phyloP scores from a whole-genome alignment of 2,888 invertebrate species.

The Macaria notata region DNA sequence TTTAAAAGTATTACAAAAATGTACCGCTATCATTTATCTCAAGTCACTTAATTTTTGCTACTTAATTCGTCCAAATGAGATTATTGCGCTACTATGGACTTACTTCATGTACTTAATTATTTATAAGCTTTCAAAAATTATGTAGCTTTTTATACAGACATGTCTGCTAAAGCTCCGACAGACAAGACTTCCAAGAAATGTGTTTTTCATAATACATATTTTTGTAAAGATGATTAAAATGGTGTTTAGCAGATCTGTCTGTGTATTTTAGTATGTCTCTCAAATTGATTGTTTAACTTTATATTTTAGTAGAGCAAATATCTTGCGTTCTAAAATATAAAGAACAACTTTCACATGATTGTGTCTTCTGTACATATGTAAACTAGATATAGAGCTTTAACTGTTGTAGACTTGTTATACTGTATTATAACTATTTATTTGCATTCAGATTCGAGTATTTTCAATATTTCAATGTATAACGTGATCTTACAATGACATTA shows the following conservation, averaged over 20 bases:
- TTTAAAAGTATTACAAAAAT: too few relatives aligned
- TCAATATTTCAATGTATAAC: conserved; percentile 13
- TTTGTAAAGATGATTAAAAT: too few relatives aligned
- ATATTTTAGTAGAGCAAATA: neutral
- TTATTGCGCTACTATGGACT: conserved; percentile 55
- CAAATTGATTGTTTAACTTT: too few relatives aligned
- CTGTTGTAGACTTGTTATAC: conserved; percentile 64
- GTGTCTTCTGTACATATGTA: conserved; percentile 73
- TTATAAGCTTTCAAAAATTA: conserved; percentile 59
- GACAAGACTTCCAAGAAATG: too few relatives aligned
- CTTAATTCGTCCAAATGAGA: conserved; percentile 70
- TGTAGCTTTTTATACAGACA: conserved; percentile 31
- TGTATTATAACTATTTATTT: conserved; percentile 56
- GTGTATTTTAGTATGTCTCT: too few relatives aligned
- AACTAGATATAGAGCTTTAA: conserved; percentile 77
- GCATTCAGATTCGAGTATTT: conserved; percentile 33
- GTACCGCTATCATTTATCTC: too few relatives aligned
- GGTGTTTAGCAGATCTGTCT: too few relatives aligned
- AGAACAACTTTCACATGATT: conserved; percentile 40
- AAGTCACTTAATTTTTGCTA: conserved; percentile 12
- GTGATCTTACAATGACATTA: conserved; percentile 18
- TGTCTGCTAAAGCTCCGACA: neutral
- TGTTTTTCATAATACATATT: too few relatives aligned
- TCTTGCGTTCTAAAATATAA: conserved; percentile 14
- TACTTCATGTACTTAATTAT: conserved; percentile 76